These are phyloP conservation scores for Diglossa brunneiventris DNA, from an alignment of 2,113 vertebrate species.

Conservation along the genomic window DNA sequence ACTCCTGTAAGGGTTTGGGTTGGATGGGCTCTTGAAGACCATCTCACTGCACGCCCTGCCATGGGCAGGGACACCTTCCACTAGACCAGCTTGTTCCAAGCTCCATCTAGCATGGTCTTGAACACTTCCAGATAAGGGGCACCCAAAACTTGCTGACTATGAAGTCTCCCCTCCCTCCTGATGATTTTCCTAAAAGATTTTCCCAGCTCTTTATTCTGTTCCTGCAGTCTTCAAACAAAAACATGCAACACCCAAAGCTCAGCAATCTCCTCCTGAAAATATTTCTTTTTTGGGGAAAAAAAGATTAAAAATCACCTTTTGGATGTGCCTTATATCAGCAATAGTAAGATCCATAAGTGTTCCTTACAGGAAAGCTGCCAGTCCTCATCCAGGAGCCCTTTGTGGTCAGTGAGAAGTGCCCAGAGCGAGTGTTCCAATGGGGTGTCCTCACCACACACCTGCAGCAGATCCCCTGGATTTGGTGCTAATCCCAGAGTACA, in stretches of 20 bases:
- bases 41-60: not conserved
- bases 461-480: not conserved
- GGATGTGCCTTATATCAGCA: not conserved
- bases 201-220: not conserved
- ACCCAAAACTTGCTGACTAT: not conserved
- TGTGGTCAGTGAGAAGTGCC: not conserved
- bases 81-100: not conserved
- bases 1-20: not conserved
- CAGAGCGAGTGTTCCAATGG: fast-evolving
- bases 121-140: not conserved
- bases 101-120: fast-evolving
- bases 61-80: not conserved
- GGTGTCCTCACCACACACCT: not conserved
- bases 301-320: not conserved
- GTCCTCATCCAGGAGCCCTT: not conserved
- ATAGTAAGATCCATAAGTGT: fast-evolving
- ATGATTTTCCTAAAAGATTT: not conserved
- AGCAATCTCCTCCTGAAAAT: not conserved
- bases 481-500: not conserved
- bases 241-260: not conserved
- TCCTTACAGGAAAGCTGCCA: not conserved
- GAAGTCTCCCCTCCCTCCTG: not conserved
- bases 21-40: not conserved
- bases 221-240: not conserved
- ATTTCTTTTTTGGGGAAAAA: not conserved